Evolutionary conservation across 2,888 invertebrate species (phyloP).

Genomic region (Asteroscopus sphinx): DNA sequence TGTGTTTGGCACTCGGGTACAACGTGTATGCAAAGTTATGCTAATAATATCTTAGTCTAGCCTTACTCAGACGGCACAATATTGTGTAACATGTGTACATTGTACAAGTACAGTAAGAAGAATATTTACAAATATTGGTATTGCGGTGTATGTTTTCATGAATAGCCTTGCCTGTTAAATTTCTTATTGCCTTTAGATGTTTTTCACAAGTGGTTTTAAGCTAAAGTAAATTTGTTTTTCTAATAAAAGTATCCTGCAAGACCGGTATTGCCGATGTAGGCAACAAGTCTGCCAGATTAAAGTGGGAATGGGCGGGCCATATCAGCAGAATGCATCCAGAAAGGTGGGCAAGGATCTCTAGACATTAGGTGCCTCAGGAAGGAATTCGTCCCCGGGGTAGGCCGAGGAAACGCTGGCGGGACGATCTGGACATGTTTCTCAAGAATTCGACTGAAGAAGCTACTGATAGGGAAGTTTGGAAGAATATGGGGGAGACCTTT

Average conservation of each 20-base stretch:
- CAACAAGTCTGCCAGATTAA: too few species aligned
- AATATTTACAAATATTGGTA: slow-evolving; percentile 38
- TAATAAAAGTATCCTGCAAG: slow-evolving; percentile 22
- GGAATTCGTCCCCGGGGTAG: too few species aligned
- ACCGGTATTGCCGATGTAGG: too few species aligned
- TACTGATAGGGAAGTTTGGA: too few species aligned
- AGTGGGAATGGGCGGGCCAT: too few species aligned
- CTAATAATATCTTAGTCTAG: slow-evolving; percentile 55
- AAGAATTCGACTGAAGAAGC: too few species aligned
- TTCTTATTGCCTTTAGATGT: slow-evolving; percentile 8
- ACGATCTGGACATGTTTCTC: too few species aligned
- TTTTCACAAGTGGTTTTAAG: neutral
- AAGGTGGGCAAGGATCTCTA: too few species aligned
- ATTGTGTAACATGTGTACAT: slow-evolving; percentile 47
- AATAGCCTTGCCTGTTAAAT: slow-evolving; percentile 8
- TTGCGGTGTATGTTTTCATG: slow-evolving; percentile 31
- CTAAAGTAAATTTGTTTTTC: neutral
- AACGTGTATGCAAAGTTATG: slow-evolving; percentile 57
- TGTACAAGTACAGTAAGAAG: slow-evolving; percentile 33
- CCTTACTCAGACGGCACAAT: slow-evolving; percentile 47
- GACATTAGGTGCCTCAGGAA: too few species aligned
- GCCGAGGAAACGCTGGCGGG: too few species aligned
- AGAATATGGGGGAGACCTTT: too few species aligned
- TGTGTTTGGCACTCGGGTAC: slow-evolving; percentile 53
- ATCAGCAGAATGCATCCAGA: too few species aligned